phyloP scores from a whole-genome alignment of 2,113 vertebrate genomes.

The Rhynchopsitta pachyrhyncha region DNA sequence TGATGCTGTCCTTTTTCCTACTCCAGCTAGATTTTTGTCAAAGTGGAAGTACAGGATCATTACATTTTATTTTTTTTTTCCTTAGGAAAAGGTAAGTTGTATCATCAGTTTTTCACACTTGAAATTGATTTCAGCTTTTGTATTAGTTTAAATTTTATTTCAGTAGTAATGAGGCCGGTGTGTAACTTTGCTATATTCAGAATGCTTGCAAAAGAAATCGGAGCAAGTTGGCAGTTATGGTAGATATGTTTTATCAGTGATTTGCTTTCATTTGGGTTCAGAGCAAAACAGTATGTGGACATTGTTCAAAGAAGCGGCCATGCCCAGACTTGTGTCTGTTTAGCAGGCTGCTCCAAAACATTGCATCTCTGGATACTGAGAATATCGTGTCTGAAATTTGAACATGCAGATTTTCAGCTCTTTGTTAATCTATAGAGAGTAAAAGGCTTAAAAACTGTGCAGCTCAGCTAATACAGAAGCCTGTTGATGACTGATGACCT shows the following conservation, averaged over 20 bases:
- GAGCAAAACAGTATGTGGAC: not conserved
- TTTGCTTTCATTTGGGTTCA: not conserved
- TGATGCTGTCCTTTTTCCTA: not conserved
- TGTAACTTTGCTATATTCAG: constrained; percentile 58
- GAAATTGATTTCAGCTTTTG: constrained; percentile 30
- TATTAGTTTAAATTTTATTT: constrained; percentile 53
- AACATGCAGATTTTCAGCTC: not conserved
- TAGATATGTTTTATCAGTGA: not conserved
- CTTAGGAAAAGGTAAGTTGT: not conserved
- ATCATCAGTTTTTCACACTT: not conserved
- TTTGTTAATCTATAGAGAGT: not conserved
- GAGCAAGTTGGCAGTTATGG: not conserved
- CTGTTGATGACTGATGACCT: not conserved
- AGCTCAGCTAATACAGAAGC: not conserved
- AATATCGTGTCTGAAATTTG: not conserved
- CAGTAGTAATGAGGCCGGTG: constrained; percentile 16
- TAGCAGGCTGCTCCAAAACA: not conserved
- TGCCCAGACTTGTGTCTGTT: not conserved
- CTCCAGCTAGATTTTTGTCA: not conserved
- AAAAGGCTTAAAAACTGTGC: not conserved
- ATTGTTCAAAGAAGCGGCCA: not conserved
- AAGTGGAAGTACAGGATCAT: not conserved
- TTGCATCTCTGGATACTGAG: not conserved
- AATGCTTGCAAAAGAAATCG: constrained; percentile 58
- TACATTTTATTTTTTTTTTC: not conserved